Evolutionary conservation across 2,113 vertebrate genomes (phyloP), one percentile per base, ranked within the genome.

Genomic region (Labeo catla): DNA sequence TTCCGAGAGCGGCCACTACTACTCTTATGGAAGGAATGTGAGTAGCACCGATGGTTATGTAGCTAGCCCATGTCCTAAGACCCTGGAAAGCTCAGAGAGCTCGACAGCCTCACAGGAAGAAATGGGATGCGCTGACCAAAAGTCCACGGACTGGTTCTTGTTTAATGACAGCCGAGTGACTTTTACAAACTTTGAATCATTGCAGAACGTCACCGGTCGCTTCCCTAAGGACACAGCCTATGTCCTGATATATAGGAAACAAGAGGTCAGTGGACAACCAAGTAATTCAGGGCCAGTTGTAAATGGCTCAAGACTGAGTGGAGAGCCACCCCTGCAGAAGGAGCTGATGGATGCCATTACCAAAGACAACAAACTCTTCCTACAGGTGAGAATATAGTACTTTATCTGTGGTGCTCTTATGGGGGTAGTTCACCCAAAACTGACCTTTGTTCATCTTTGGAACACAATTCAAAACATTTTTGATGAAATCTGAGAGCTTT

Each of bases 221-320:
- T 99, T 99, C 95, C 98, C 98, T 86, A 99, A 99, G 94, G 98
- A 99, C 94, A 99, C 98, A 4, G 98, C 97, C 49, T 99, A 99
- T 85, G 97, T 99, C 86, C 94, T 99, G 68, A 95, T 99, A 89
- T 99, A 99, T 95, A 97, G 97, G 91, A 99, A 96, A 85, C 97
- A 98, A 86, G 96, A 94, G 52, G 89, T 89, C 11, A 88, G 92
- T 47, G 93, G 91, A 87, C 90, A 91, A 81, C 89, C 93, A 76
- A 68, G 86, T 10, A 89, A 86, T 2, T 88, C 86, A 11, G 90
- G 92, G 39, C 61, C 77, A 34, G 63, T 13, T 19, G 74, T 94
- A 76, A 96, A 94, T 82, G 95, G 95, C 86, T 93, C 96, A 86
- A 96, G 95, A 93, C 78, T 96, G 74, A 97, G 93, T 84, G 94